phyloP scores from a whole-genome alignment of 1,140 invertebrate species.

The Caenorhabditis remanei region DNA sequence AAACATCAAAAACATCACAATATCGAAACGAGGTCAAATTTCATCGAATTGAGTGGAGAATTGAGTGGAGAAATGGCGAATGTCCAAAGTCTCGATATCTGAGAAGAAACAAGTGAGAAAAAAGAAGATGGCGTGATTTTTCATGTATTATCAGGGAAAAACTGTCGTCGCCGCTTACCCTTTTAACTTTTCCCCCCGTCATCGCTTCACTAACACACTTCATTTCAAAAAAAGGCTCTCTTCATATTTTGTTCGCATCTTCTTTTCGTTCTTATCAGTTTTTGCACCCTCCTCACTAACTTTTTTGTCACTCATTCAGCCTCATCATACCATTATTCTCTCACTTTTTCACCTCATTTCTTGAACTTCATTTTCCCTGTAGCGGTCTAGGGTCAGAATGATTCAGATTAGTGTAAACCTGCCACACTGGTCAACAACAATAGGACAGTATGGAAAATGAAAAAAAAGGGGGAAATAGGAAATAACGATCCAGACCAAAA shows the following conservation, averaged over 20 bases:
- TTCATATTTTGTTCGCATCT: slow-evolving; percentile 19
- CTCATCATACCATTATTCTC: slow-evolving; percentile 2
- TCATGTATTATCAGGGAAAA: slow-evolving; percentile 28
- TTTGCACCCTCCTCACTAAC: neutral
- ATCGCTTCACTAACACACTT: neutral
- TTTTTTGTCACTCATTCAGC: slow-evolving; percentile 2
- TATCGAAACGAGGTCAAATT: slow-evolving; percentile 21
- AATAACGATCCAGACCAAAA: neutral
- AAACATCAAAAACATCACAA: slow-evolving; percentile 2
- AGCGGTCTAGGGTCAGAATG: neutral
- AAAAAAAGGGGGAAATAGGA: neutral
- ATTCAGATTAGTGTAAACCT: slow-evolving; percentile 25
- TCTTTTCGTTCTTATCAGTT: neutral
- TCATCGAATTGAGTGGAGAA: slow-evolving; percentile 1
- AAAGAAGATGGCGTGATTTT: slow-evolving; percentile 31
- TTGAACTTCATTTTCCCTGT: neutral
- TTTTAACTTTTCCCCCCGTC: neutral
- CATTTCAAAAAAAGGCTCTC: neutral
- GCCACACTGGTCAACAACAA: slow-evolving; percentile 16
- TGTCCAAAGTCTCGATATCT: slow-evolving; percentile 35
- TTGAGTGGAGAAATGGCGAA: too few species aligned
- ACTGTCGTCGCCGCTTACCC: neutral
- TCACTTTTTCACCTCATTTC: neutral
- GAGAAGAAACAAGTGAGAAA: slow-evolving; percentile 3
- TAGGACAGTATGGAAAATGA: neutral